These are phyloP conservation scores for Nymphalis c-album DNA, from an alignment of 2,888 invertebrate species.

Conservation along the genomic window DNA sequence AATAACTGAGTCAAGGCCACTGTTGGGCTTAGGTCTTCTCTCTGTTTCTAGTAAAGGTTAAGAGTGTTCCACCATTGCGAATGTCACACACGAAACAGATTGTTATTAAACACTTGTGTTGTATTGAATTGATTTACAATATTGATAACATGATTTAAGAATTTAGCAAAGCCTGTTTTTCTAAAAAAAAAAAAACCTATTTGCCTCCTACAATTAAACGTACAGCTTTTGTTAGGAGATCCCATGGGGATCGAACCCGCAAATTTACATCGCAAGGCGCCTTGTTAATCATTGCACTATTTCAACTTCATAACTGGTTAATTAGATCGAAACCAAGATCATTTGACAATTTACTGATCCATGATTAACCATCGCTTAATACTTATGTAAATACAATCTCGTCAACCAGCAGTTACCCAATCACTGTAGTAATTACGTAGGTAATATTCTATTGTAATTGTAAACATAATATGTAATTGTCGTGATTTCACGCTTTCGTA, in stretches of 20 bases:
- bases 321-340: constrained; percentile 1
- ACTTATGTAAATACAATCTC: constrained; percentile 20
- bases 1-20: too few species aligned
- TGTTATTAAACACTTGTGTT: too few species aligned
- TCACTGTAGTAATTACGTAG: constrained; percentile 18
- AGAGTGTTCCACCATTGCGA: too few species aligned
- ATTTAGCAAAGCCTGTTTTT: too few species aligned
- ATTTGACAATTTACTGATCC: constrained; percentile 2
- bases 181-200: too few species aligned
- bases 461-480: too few species aligned
- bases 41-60: too few species aligned
- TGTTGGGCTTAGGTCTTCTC: too few species aligned
- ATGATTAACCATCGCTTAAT: constrained; percentile 10
- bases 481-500: constrained; percentile 10
- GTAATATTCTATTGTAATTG: constrained; percentile 6
- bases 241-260: not conserved
- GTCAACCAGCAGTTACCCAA: constrained; percentile 14
- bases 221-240: not conserved
- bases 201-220: not conserved
- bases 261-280: not conserved
- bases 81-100: too few species aligned
- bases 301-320: not conserved
- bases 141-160: too few species aligned
- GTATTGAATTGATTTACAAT: too few species aligned
- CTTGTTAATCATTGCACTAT: not conserved